Evolutionary conservation across 2,888 invertebrate genomes (phyloP).

Genomic region (Meloe dianella): DNA sequence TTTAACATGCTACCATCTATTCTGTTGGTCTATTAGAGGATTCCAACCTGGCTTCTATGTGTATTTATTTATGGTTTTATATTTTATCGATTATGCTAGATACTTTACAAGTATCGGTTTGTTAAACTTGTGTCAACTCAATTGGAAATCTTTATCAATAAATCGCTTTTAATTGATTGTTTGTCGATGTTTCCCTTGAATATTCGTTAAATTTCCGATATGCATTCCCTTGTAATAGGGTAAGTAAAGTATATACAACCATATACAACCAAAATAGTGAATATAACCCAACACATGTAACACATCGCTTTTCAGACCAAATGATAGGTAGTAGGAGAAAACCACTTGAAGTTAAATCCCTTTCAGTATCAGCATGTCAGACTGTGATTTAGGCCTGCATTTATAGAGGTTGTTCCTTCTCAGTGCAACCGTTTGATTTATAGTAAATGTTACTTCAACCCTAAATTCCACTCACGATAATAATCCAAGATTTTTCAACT

Average conservation of each 20-base stretch:
- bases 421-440: slow-evolving; percentile 54
- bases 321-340: slow-evolving; percentile 42
- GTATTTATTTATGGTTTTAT: slow-evolving; percentile 29
- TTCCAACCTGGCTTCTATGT: slow-evolving; percentile 27
- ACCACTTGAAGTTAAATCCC: slow-evolving; percentile 53
- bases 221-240: neutral
- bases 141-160: neutral
- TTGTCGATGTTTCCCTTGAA: neutral
- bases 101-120: slow-evolving; percentile 18
- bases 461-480: slow-evolving; percentile 48
- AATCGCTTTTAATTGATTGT: neutral
- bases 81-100: slow-evolving; percentile 14
- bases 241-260: slow-evolving; percentile 17
- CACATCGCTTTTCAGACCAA: slow-evolving; percentile 40
- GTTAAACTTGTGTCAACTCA: slow-evolving; percentile 13
- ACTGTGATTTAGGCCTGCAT: slow-evolving; percentile 58
- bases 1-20: slow-evolving; percentile 24
- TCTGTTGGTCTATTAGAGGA: slow-evolving; percentile 28
- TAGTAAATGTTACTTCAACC: slow-evolving; percentile 54
- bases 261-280: slow-evolving; percentile 30
- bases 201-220: neutral
- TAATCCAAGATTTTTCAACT: slow-evolving; percentile 49
- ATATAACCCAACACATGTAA: slow-evolving; percentile 42
- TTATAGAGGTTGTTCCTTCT: slow-evolving; percentile 54
- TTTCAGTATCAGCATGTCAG: slow-evolving; percentile 56